Conservation (phyloP, 2,113 vertebrate genomes). For the Syngnathus floridae region DNA sequence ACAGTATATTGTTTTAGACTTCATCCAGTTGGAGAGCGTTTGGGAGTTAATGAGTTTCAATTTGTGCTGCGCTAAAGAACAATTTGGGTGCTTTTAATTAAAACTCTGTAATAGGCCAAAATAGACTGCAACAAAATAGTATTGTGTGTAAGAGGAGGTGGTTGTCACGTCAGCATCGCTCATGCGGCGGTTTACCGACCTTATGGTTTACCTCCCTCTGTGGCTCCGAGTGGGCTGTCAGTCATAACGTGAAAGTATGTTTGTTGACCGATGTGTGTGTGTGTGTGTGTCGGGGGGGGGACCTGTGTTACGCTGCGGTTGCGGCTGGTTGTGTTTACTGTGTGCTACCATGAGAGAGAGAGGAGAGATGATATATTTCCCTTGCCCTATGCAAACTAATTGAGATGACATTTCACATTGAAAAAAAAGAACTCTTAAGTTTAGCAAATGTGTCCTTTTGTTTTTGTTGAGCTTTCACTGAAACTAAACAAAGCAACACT, state of each 20-base stretch:
- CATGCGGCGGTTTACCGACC: slow-evolving; percentile 2
- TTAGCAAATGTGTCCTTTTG: too few relatives aligned
- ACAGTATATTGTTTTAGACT: slow-evolving; percentile 20
- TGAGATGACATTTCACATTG: too few relatives aligned
- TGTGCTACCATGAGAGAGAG: slow-evolving; percentile 45
- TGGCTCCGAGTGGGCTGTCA: slow-evolving; percentile 48
- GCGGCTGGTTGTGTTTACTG: slow-evolving; percentile 51
- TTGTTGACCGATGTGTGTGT: slow-evolving; percentile 23
- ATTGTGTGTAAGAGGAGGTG: slow-evolving; percentile 32
- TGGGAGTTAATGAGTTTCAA: slow-evolving; percentile 48
- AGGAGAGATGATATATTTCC: slow-evolving; percentile 1
- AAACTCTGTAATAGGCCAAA: slow-evolving; percentile 47
- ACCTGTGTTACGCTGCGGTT: slow-evolving; percentile 66
- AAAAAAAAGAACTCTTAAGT: too few relatives aligned
- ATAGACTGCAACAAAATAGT: slow-evolving; percentile 8
- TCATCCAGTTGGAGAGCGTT: slow-evolving; percentile 23
- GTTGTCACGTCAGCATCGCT: slow-evolving; percentile 49
- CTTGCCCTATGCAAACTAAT: neutral
- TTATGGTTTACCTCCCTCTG: slow-evolving; percentile 34
- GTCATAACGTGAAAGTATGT: slow-evolving; percentile 29
- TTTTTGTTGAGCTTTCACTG: too few relatives aligned
- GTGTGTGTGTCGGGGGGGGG: slow-evolving; percentile 14
- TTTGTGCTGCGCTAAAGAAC: slow-evolving; percentile 47
- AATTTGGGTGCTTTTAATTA: slow-evolving; percentile 57
- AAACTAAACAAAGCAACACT: too few relatives aligned